Base-by-base conservation (phyloP, 2,888 invertebrate species). In the Apomyelois bistriatella region DNA sequence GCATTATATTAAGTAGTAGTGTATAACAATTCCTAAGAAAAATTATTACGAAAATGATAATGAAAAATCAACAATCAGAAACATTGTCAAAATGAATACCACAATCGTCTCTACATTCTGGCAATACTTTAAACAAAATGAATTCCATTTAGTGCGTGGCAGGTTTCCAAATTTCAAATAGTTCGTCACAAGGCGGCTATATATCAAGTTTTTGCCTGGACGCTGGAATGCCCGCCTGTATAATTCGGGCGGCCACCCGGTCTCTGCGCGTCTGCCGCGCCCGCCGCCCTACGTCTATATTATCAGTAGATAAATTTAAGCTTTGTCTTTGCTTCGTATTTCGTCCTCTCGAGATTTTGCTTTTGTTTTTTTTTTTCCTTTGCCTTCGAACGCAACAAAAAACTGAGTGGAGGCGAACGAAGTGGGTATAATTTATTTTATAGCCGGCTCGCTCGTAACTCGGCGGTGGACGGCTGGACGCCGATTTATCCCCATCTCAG, bases 391-490 rank as follows among this genome's bases (percentile, higher is more conserved):
- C 81, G 80, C 80, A 80, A 89, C 87, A 88, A 90, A 90, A 90
- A 90, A 87, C 81, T 82, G 85, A 88, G 88, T 85, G 80, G 86
- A 88, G 79, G 82, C 87, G 85, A 87, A 82, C 85, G 87, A 86
- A 89, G 88, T 88, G 89, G 88, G 87, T 89, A 89, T 90, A 90
- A 90, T 90, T 90, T 90, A 90, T 90, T 90, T 90, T 88, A 90
- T 90, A 87, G 89, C 82, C 85, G 81, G 85, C 76, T 83, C 83
- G 87, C 85, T 90, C 90, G 88, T 90, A 89, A 89, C 89, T 87
- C 83, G 88, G 72, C 85, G 80, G 83, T 87, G 87, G 88, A 87
- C 87, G 85, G 83, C 82, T 88, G 85, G 87, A 85, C 87, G 85
- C 83, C 88, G 87, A 88, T 87, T 84, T 89, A 89, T 88, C 83